These are phyloP conservation scores for Lerema accius DNA, from an alignment of 1,140 invertebrate genomes.

Conservation along the genomic window DNA sequence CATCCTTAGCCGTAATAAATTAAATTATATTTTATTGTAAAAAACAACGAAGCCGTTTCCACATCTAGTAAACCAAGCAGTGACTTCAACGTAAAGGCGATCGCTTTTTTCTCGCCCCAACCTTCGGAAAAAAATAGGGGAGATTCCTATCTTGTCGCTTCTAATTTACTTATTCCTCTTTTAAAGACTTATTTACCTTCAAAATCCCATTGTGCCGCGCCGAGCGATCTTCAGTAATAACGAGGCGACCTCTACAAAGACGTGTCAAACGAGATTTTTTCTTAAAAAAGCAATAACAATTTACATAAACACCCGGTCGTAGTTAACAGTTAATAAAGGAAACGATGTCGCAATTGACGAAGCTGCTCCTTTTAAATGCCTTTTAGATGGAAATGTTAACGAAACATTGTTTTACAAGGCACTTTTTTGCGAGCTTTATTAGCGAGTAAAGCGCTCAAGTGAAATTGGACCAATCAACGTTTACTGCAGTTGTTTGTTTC, in stretches of 20 bases:
- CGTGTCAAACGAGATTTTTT: conserved; percentile 79
- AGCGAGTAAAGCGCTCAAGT: conserved; percentile 40
- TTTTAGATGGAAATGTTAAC: conserved; percentile 77
- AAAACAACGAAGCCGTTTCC: conserved; percentile 42
- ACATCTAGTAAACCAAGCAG: conserved; percentile 43
- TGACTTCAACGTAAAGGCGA: conserved; percentile 69
- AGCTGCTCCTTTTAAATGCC: conserved; percentile 67
- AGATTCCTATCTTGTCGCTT: conserved; percentile 86
- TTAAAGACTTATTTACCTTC: conserved; percentile 86
- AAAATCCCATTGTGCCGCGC: conserved; percentile 81
- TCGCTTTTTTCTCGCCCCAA: conserved; percentile 78
- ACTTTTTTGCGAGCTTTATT: conserved; percentile 50
- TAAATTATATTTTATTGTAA: no score
- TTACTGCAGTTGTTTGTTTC: conserved; percentile 31
- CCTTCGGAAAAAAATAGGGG: conserved; percentile 82
- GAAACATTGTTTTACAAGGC: conserved; percentile 72
- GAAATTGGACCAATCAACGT: conserved; percentile 36
- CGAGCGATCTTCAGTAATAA: conserved; percentile 69
- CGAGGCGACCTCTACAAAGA: conserved; percentile 62
- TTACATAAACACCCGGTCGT: conserved; percentile 80
- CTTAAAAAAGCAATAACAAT: conserved; percentile 82
- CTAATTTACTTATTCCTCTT: conserved; percentile 87
- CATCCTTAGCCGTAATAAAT: no score
- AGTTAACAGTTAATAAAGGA: conserved; percentile 82
- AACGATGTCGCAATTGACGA: conserved; percentile 78